Percentiles rank a stretch among this genome's conserved stretches.
phyloP scores from a whole-genome alignment of 2,797 vertebrate genomes.

The Schizopygopsis malacanthus region DNA sequence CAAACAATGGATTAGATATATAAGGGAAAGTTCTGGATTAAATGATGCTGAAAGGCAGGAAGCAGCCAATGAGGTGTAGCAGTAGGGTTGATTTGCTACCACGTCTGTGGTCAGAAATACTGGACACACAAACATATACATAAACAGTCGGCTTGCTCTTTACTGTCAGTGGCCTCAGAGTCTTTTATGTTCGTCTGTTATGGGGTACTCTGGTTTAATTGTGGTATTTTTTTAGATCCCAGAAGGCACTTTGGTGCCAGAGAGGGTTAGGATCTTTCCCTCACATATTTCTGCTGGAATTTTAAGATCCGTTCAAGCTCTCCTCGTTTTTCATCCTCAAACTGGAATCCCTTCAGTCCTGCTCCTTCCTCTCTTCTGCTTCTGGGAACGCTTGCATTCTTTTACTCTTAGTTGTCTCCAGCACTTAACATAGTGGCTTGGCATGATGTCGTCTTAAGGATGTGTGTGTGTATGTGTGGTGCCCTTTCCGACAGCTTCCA shows the following conservation, averaged over 20 bases:
- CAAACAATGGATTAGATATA: constrained; percentile 32
- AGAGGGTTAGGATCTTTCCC: constrained; percentile 45
- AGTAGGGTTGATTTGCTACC: constrained; percentile 14
- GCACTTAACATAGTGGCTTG: neutral
- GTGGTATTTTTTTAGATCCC: constrained; percentile 65
- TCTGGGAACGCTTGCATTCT: constrained; percentile 64
- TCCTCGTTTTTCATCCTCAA: constrained; percentile 55
- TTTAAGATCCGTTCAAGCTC: constrained; percentile 46
- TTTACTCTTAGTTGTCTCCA: constrained; percentile 53
- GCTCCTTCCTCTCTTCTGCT: constrained; percentile 38
- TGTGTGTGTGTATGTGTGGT: neutral
- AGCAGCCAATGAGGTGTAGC: constrained; percentile 9
- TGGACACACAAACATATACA: constrained; percentile 9
- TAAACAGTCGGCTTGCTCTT: constrained; percentile 19
- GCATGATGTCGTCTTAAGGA: neutral
- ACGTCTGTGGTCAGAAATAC: neutral
- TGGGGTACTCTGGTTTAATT: constrained; percentile 60
- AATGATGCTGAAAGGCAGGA: constrained; percentile 33
- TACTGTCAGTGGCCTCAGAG: constrained; percentile 50
- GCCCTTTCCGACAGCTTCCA: neutral
- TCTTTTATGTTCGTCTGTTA: constrained; percentile 21
- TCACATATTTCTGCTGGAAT: constrained; percentile 50
- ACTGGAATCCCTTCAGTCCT: constrained; percentile 53
- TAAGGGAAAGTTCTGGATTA: constrained; percentile 28
- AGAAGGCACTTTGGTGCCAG: constrained; percentile 50